Percentiles rank a stretch among this genome's conserved stretches.
These are phyloP conservation scores for Eretmocerus hayati DNA, from an alignment of 2,888 invertebrate species.

Conservation along the genomic window DNA sequence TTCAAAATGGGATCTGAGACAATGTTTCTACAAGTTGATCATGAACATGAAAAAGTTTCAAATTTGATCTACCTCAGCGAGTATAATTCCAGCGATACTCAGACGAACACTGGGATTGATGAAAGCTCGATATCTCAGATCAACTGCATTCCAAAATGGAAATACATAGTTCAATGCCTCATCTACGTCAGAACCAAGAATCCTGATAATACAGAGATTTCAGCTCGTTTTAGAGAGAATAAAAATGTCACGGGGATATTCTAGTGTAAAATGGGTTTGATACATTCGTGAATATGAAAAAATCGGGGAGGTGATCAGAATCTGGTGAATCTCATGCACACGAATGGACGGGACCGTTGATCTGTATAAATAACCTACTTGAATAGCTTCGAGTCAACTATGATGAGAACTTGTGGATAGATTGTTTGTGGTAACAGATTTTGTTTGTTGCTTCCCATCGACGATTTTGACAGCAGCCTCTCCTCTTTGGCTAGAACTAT, in stretches of 20 bases:
- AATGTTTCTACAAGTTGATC: neutral
- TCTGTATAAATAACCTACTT: conserved; percentile 1
- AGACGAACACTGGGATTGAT: conserved; percentile 4
- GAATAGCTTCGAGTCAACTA: conserved; percentile 6
- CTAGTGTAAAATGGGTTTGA: too few relatives aligned
- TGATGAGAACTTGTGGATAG: conserved; percentile 8
- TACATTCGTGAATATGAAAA: too few relatives aligned
- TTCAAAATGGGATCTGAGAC: neutral
- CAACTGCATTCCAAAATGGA: conserved; percentile 15
- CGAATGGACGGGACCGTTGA: neutral
- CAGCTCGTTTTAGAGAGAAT: neutral
- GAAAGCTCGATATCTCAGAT: conserved; percentile 14
- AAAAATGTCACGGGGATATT: too few relatives aligned
- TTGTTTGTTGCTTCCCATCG: neutral
- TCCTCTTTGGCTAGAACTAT: too few relatives aligned
- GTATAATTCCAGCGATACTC: conserved; percentile 14
- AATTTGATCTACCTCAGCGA: neutral
- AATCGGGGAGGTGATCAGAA: too few relatives aligned
- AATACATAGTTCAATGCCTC: conserved; percentile 3
- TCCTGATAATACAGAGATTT: neutral
- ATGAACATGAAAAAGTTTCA: neutral
- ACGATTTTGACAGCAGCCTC: too few relatives aligned
- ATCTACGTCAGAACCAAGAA: conserved; percentile 3
- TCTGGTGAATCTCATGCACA: too few relatives aligned
- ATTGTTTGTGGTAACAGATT: conserved; percentile 2